Conservation (phyloP, 2,113 vertebrate genomes). For the Ictalurus punctatus region DNA sequence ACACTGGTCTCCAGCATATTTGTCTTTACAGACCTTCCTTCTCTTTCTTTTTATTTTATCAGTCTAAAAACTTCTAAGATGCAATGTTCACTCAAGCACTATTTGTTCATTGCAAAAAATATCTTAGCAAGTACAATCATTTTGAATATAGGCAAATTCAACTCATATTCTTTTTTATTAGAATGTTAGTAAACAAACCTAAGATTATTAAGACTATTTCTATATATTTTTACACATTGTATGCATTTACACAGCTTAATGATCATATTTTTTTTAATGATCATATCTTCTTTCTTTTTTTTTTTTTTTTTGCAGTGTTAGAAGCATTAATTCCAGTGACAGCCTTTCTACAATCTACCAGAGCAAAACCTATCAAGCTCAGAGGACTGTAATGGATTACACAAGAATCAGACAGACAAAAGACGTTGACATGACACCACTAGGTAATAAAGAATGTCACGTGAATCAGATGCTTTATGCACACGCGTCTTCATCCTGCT, state of each 20-base stretch:
- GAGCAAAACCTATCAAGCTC: background rate
- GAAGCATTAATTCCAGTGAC: background rate
- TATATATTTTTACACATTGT: too few relatives aligned
- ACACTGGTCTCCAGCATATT: background rate
- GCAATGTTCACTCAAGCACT: background rate
- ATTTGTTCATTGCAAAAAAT: background rate
- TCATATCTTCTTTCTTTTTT: background rate
- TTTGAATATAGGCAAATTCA: background rate
- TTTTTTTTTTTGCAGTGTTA: background rate
- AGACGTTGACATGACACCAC: background rate
- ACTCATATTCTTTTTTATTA: background rate
- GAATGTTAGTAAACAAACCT: background rate
- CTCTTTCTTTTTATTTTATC: background rate
- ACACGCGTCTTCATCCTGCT: background rate
- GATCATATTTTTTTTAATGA: background rate
- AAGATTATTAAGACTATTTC: background rate
- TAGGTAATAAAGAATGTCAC: background rate
- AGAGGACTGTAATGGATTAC: background rate
- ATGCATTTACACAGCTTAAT: background rate
- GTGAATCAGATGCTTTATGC: background rate
- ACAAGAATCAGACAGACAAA: background rate
- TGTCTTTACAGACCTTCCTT: background rate
- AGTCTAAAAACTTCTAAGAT: background rate
- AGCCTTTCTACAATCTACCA: background rate
- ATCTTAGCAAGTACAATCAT: background rate